Base-by-base conservation (phyloP, 2,113 vertebrate genomes). In the Stomatorhinus ivindoensis region DNA sequence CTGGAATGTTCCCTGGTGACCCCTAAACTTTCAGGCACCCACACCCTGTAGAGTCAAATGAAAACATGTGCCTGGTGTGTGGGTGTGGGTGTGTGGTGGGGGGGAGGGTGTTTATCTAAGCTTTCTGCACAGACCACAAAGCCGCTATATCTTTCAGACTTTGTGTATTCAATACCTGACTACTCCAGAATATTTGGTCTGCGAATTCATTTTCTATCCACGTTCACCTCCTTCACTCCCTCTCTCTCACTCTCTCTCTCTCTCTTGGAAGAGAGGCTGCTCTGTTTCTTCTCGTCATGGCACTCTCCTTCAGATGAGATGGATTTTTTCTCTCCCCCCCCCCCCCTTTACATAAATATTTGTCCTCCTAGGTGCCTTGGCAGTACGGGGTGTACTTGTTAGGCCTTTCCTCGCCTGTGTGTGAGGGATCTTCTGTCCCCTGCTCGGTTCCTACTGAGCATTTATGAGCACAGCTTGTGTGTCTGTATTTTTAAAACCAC, bases 301-400 rank as follows among this genome's bases (percentile, higher is more conserved):
- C 87, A 80, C 89, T 90, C 90, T 92, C 89, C 92, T 92, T 93
- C 87, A 91, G 84, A 91, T 46, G 90, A 88, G 91, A 92, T 91
- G 82, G 50, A 90, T 91, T 90, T 89, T 91, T 91, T 39, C n/a
- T n/a, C n/a, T 53, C 7, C 8, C 53, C 1, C 39, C 84, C 47
- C 47, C 47, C 85, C 85, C 85, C n/a, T 65, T 87, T 89, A 89
- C 88, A 90, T 90, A 91, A 90, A 91, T 91, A 86, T 92, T 84
- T 91, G 51, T 87, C 90, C 91, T 91, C 92, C 90, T 82, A 87
- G 90, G 90, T 90, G 86, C 88, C 89, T 89, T 89, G 91, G 88
- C 89, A 84, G 90, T 90, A 85, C 91, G 24, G 31, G 46, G 89
- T 92, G 92, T 51, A 89, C 86, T 39, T 53, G 44, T 15, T 27